Base-by-base conservation (phyloP, 2,113 vertebrate genomes). In the Zosterops pallidus region DNA sequence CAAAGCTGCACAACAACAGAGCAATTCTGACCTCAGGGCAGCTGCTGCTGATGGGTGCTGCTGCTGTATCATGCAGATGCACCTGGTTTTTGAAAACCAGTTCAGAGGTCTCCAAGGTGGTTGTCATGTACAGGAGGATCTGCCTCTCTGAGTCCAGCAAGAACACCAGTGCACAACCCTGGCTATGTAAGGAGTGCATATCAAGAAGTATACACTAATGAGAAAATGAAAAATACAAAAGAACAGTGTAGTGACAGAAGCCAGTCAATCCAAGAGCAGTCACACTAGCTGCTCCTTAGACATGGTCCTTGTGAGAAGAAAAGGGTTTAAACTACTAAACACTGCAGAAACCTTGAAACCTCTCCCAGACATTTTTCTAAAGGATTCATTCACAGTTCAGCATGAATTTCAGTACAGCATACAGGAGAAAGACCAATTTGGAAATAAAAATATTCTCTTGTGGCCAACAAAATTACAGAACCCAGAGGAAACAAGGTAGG, bases 111-210 rank as follows among this genome's bases (percentile, higher is more conserved):
- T 78, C 41, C 65, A 41, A 12, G 8, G 4, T 9, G 23, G 11
- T 20, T 67, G 31, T 50, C 3, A 0, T 0, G 1, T 35, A 25
- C 4, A 0, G 13, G 31, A 79, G n/a, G 41, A 74, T 57, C 50
- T 78, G 12, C 7, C 12, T n/a, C 12, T 7, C 33, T 11, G 23
- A 59, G 49, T 53, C 49, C 57, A 59, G 22, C 9, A 26, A 37
- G 25, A 79, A 10, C 56, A 25, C 11, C 24, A 42, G 21, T 0
- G 4, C 42, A 46, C 16, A 50, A 17, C 29, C 23, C 44, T 41
- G n/a, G 46, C 18, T 5, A 1, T 22, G 15, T 33, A 71, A 80
- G 35, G 9, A 80, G 25, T 23, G 67, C 29, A 9, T 0, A 0
- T 25, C 49, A 77, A 64, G 35, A 46, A 79, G 17, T 35, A 50